phyloP scores from a whole-genome alignment of 2,888 invertebrate species.

The Augiades crinisus region DNA sequence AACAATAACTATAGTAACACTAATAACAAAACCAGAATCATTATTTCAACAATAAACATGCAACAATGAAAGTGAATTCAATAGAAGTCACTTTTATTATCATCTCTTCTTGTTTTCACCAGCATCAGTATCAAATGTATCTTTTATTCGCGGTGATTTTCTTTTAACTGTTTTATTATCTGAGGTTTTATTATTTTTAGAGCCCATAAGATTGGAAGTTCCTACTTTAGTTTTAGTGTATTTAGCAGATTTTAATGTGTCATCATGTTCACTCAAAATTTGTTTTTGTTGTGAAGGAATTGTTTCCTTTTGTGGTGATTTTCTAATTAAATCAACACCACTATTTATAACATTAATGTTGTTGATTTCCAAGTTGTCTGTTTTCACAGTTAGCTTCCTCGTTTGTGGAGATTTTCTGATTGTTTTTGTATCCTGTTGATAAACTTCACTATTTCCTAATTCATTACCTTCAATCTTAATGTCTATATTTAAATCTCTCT shows the following conservation, averaged over 20 bases:
- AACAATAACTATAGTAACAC: no score
- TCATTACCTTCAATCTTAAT: neutral
- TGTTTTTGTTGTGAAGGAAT: neutral
- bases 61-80: neutral
- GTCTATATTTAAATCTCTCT: neutral
- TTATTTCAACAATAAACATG: slow-evolving; percentile 10
- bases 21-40: neutral
- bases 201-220: no score
- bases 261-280: neutral
- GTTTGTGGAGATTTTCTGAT: slow-evolving; percentile 10
- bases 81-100: no score
- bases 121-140: slow-evolving; percentile 15
- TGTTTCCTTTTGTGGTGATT: neutral
- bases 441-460: neutral
- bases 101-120: neutral
- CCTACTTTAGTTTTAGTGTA: neutral
- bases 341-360: neutral
- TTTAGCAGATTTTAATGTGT: slow-evolving; percentile 23
- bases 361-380: neutral
- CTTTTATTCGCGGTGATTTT: slow-evolving; percentile 40
- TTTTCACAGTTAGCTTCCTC: neutral
- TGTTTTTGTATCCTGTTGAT: slow-evolving; percentile 14
- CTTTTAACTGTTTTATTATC: slow-evolving; percentile 27
- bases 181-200: neutral
- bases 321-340: neutral